Evolutionary conservation across 2,113 vertebrate species (phyloP).

Genomic region (Melanostigma gelatinosum): DNA sequence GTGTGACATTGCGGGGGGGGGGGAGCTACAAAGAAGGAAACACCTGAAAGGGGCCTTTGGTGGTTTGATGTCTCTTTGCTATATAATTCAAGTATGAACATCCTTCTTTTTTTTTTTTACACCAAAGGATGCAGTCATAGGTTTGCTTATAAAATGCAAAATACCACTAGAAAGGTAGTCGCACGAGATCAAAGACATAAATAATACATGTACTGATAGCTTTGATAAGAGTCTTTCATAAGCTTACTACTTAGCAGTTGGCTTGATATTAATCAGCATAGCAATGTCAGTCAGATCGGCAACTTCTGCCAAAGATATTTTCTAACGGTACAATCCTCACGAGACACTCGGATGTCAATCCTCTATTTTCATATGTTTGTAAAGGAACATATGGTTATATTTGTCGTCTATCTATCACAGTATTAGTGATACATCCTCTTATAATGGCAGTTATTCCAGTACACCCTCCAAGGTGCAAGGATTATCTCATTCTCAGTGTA

Average conservation of each 20-base stretch:
- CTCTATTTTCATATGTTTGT: conserved; percentile 16
- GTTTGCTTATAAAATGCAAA: conserved; percentile 71
- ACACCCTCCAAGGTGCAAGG: not conserved
- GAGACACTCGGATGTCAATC: not conserved
- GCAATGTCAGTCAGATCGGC: conserved; percentile 25
- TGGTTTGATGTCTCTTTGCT: conserved; percentile 75
- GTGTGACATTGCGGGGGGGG: conserved; percentile 57
- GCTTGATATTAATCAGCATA: conserved; percentile 42
- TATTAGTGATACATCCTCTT: not conserved
- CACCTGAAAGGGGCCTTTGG: conserved; percentile 78
- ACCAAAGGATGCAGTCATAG: conserved; percentile 58
- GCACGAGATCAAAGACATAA: conserved; percentile 60
- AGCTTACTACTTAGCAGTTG: conserved; percentile 41
- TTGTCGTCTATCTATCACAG: not conserved
- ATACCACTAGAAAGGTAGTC: conserved; percentile 49
- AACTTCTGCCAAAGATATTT: conserved; percentile 10
- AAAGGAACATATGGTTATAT: not conserved
- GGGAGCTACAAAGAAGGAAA: conserved; percentile 73
- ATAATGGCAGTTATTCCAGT: not conserved
- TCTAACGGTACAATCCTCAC: not conserved
- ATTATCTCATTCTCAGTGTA: not conserved
- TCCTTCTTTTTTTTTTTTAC: conserved; percentile 52
- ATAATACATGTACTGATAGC: conserved; percentile 43
- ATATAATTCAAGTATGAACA: conserved; percentile 66
- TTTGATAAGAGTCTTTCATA: conserved; percentile 51